Percentiles rank a stretch among this genome's conserved stretches.
phyloP scores from a whole-genome alignment of 2,888 invertebrate genomes.

The Amphiduros pacificus region DNA sequence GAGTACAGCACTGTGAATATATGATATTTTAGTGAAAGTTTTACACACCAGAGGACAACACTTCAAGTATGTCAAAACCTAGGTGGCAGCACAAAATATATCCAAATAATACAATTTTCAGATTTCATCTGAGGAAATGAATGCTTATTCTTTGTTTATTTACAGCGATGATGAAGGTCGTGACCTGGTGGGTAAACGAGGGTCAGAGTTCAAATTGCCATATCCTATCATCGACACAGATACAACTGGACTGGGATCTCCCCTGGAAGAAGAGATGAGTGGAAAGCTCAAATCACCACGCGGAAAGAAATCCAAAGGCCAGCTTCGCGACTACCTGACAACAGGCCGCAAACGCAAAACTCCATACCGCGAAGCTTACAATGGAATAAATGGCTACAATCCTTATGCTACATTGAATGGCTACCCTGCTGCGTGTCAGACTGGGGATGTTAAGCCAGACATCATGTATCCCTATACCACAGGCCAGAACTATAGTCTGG shows the following conservation, averaged over 20 bases:
- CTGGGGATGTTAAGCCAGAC: conserved; percentile 47
- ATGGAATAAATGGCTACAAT: conserved; percentile 45
- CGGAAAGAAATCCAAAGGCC: conserved; percentile 89
- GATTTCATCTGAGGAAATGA: too few relatives aligned
- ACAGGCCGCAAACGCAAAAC: conserved; percentile 71
- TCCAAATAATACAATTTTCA: too few relatives aligned
- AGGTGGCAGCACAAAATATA: too few relatives aligned
- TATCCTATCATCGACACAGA: conserved; percentile 73
- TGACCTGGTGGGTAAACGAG: conserved; percentile 93
- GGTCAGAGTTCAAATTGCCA: conserved; percentile 98
- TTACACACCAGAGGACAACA: too few relatives aligned
- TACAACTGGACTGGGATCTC: conserved; percentile 50
- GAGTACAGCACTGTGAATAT: too few relatives aligned
- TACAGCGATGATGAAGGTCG: conserved; percentile 96
- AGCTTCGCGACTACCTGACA: conserved; percentile 87
- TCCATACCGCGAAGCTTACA: conserved; percentile 39
- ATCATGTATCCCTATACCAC: conserved; percentile 43
- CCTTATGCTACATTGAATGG: conserved; percentile 41
- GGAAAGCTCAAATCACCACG: conserved; percentile 66
- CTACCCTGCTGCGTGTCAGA: conserved; percentile 32
- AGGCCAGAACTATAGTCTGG: conserved; percentile 24
- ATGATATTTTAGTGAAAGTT: too few relatives aligned
- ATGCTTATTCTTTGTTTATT: conserved; percentile 9
- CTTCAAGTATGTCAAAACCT: too few relatives aligned
- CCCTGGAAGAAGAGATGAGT: conserved; percentile 48